Evolutionary conservation across 2,888 invertebrate genomes (phyloP), one percentile per base, ranked within the genome.

Genomic region (Desoria tigrina): DNA sequence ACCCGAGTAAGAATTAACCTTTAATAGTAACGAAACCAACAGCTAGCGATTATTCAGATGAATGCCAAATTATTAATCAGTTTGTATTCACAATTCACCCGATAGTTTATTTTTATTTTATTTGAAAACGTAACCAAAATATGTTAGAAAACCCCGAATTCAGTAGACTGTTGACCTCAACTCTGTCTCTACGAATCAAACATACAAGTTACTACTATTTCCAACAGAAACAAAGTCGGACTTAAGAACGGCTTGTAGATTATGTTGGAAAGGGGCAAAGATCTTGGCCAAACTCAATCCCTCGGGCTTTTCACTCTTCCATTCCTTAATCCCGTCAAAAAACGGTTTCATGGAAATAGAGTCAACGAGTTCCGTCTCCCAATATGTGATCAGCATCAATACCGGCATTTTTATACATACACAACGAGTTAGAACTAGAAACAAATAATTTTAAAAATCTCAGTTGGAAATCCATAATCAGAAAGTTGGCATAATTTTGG

Each of bases 321-420:
- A 61, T 39, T 28, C 21, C 51, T 37, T 24, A 21, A 69, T 58
- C 21, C 37, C 65, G 11, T 58, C 37, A 9, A 69, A 57, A 54
- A 73, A 73, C 11, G 73, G 69, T 26, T 55, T 24, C n/a, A 71
- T 50, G 6, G 71, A 69, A 51, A 73, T 71, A 21, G 71, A 71
- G 56, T 73, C 71, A 27, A 73, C 65, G 2, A 71, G 21, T 59
- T 73, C 73, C 11, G 65, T 66, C 42, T 71, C 73, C 11, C 62
- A 56, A 50, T 73, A 73, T 2, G 66, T 58, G 26, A 66, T 59
- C 54, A 73, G 39, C n/a, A 73, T 23, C 28, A 71, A 45, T 4
- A 27, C 59, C 4, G 68, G 64, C 50, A 69, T 71, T 14, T 66
- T 61, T 23, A 27, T 49, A 56, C 61, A 42, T 61, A 71, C 66